Evolutionary conservation across 2,113 vertebrate genomes (phyloP), one percentile per base, ranked within the genome.

Genomic region (Carlito syrichta): DNA sequence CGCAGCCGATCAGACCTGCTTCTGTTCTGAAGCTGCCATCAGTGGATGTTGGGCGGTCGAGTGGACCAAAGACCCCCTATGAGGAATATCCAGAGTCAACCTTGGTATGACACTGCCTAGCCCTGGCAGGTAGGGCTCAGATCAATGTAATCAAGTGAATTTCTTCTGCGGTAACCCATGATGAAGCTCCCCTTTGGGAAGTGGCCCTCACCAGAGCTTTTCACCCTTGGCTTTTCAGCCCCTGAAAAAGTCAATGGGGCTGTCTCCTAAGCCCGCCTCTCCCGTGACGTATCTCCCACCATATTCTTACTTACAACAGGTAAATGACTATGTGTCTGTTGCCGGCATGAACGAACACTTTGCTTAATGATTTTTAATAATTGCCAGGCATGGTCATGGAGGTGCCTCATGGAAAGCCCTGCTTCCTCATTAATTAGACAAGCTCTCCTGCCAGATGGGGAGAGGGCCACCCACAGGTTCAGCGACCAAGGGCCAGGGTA

Each of bases 251-350:
- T 23, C 2, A n/a, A n/a, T n/a, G n/a, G n/a, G n/a, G n/a, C n/a
- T n/a, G n/a, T n/a, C n/a, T n/a, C n/a, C n/a, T n/a, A n/a, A n/a
- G n/a, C n/a, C n/a, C n/a, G n/a, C n/a, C n/a, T n/a, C n/a, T n/a
- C n/a, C n/a, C n/a, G n/a, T n/a, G n/a, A n/a, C n/a, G n/a, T n/a
- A n/a, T 5, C 23, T 62, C 32, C 30, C 16, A 2, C 7, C 32
- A 19, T 22, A 0, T 19, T 17, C n/a, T 60, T 23, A 0, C 73
- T 73, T 32, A 1, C 5, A 1, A 40, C 3, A 2, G 0, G 3
- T 38, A 48, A 48, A n/a, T 16, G 62, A 56, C 60, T 2, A 1
- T 0, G 2, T 0, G 0, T 14, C 14, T 3, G 58, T 5, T 2
- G 23, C 23, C 3, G 4, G 43, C 13, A 0, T 0, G 9, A 8